phyloP scores from a whole-genome alignment of 1,140 invertebrate genomes.

The Aleiodes sp. region DNA sequence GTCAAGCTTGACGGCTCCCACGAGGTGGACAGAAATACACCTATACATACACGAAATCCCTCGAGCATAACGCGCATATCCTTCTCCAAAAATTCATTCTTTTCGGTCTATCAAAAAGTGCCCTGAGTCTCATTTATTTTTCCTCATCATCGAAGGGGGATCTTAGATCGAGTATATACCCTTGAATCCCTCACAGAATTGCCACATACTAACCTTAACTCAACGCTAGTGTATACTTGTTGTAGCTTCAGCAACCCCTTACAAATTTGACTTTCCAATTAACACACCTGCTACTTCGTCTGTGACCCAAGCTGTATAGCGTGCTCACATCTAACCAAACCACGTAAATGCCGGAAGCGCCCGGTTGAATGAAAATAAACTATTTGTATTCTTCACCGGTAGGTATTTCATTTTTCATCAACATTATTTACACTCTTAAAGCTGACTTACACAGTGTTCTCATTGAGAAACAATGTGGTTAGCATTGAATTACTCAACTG shows the following conservation, averaged over 20 bases:
- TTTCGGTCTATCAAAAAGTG: background rate
- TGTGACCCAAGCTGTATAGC: conserved; percentile 10
- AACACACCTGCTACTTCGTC: conserved; percentile 42
- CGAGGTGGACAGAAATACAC: conserved; percentile 2
- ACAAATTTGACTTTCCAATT: conserved; percentile 52
- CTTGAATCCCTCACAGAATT: background rate
- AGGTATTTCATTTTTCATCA: background rate
- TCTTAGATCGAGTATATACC: background rate
- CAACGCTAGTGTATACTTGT: background rate
- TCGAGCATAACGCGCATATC: background rate
- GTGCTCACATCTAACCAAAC: background rate
- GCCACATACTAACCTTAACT: background rate
- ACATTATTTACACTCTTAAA: background rate
- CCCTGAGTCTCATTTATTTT: background rate
- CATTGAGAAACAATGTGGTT: background rate
- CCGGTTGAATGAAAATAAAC: background rate
- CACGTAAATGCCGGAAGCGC: background rate
- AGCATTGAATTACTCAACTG: background rate
- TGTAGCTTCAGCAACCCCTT: background rate
- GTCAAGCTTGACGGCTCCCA: conserved; percentile 15
- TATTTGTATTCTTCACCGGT: background rate
- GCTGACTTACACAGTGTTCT: too few species aligned
- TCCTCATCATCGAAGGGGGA: background rate
- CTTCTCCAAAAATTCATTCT: background rate
- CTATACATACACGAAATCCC: background rate